Evolutionary conservation across 1,140 invertebrate genomes (phyloP).

Genomic region (Antheraea pernyi): DNA sequence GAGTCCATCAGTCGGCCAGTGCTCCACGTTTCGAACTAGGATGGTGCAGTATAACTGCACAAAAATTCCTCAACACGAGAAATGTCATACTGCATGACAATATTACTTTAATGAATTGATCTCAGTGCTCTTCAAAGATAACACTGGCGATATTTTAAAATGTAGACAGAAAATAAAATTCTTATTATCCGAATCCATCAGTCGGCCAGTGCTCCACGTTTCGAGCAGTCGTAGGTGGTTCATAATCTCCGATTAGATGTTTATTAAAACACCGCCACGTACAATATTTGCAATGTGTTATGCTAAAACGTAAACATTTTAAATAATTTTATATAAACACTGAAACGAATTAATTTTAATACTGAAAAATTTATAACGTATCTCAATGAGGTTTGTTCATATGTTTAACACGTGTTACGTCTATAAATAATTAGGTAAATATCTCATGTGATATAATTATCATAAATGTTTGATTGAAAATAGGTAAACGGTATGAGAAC

Average conservation of each 20-base stretch:
- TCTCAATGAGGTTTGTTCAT: not conserved
- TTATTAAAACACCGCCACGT: not conserved
- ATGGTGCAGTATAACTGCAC: no score
- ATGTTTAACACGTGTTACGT: not conserved
- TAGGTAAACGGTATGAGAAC: no score
- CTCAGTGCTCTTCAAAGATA: not conserved
- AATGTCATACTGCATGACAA: not conserved
- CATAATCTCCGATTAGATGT: conserved; percentile 7
- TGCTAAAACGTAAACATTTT: conserved; percentile 4
- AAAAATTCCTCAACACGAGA: no score
- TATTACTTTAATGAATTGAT: not conserved
- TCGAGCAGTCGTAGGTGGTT: conserved; percentile 9
- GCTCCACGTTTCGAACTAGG: not conserved
- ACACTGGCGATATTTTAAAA: conserved; percentile 5
- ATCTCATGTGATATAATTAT: not conserved
- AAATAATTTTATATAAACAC: not conserved
- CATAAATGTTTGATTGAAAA: no score
- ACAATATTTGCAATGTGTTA: not conserved
- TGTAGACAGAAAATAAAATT: conserved; percentile 10
- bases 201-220: conserved; percentile 8
- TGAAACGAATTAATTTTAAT: not conserved
- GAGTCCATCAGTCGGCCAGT: conserved; percentile 8
- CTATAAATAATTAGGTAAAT: not conserved
- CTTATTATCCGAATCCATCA: conserved; percentile 7
- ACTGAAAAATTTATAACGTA: not conserved